These are phyloP conservation scores for Meandrina meandrites DNA, from an alignment of 92 coral and sea anemone species.

Conservation along the genomic window DNA sequence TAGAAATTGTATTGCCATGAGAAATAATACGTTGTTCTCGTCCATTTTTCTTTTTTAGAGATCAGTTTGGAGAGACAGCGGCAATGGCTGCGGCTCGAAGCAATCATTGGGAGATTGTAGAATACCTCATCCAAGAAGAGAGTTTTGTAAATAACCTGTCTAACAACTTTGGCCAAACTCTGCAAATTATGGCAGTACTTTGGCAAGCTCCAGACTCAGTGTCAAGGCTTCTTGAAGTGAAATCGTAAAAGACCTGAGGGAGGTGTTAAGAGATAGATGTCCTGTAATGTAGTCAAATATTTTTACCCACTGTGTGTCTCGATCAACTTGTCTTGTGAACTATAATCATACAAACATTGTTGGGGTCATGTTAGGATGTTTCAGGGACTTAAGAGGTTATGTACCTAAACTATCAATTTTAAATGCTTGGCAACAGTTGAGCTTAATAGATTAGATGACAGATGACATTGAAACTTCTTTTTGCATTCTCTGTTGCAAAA, in stretches of 20 bases:
- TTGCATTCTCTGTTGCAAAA: not conserved
- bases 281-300: no score
- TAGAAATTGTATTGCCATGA: no score
- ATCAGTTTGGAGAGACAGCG: constrained; percentile 10
- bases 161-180: constrained; percentile 10
- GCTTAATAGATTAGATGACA: no score
- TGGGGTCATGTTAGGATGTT: no score
- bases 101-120: constrained; percentile 22
- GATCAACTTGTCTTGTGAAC: no score
- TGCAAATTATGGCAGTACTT: not conserved
- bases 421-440: no score
- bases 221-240: not conserved
- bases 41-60: not conserved
- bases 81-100: constrained; percentile 7
- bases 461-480: no score
- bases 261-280: not conserved
- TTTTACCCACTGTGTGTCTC: no score
- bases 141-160: not conserved
- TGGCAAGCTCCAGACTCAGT: constrained; percentile 15
- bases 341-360: no score
- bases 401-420: no score
- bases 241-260: not conserved
- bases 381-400: no score
- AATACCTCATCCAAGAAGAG: not conserved
- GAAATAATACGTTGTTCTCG: no score